Base-by-base conservation (phyloP, 1,140 invertebrate species). In the Trachymyrmex septentrionalis region DNA sequence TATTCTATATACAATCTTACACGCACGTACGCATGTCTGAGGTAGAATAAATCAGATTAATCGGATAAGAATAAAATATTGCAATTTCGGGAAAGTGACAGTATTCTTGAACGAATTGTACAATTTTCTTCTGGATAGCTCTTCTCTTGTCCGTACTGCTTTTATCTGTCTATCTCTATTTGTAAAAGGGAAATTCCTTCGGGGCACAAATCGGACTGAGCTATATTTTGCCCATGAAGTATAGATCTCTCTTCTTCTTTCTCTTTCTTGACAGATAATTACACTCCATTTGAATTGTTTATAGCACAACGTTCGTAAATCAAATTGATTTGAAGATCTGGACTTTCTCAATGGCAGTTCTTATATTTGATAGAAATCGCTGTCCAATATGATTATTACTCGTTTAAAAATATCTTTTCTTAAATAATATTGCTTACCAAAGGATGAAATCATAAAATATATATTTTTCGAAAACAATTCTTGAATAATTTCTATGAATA, bases 271-370 rank as follows among this genome's bases (percentile, higher is more conserved):
- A 82, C 21, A 16, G 16, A 71, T 55, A 67, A 38, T 73, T 84
- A 61, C 38, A 61, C 6, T 75, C 27, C 5, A 71, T 73, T 55
- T 82, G 19, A 75, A 75, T 75, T 50, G n/a, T 57, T 50, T 3
- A 24, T 48, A 38, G 19, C 12, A 27, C 19, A 38, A 73, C 30
- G 67, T 48, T 84, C 2, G 69, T 75, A 73, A 84, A 84, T 81
- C 30, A 69, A 21, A 21, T 38, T 2, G 14, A 38, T 21, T 55
- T 69, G 77, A 55, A 69, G 24, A 81, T 48, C 9, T 72, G 27
- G 0, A 48, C 24, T 82, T 12, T 34, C 55, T 59, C 14, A 7
- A 30, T 59, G 34, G 7, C 24, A 34, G 27, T 75, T 59, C 12
- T 72, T 73, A 19, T 16, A 14, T 7, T 34, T 6, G 38, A 61